A percentile compares a stretch with the other conserved stretches of the same genome.
Conservation (phyloP, 2,797 vertebrate genomes). For the Muscicapa striata region DNA sequence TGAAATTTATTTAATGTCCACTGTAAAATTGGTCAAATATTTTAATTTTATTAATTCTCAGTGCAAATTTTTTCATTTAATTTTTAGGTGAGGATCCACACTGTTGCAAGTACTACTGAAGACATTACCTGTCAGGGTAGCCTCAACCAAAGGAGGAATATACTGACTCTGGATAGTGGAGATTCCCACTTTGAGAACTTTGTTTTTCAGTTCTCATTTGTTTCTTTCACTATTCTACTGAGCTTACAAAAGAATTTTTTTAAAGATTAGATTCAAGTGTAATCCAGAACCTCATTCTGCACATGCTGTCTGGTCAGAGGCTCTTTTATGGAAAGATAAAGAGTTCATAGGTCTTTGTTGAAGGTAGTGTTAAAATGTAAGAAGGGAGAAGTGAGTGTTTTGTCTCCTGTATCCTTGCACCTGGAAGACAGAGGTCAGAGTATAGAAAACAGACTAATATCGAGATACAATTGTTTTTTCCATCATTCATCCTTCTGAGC, state of each 20-base stretch:
- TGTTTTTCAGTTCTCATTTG: not conserved
- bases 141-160: not conserved
- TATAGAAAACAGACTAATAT: not conserved
- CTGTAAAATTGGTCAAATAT: not conserved
- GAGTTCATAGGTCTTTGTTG: not conserved
- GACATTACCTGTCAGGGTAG: not conserved
- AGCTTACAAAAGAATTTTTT: not conserved
- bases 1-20: not conserved
- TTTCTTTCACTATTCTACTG: not conserved
- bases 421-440: not conserved
- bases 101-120: not conserved
- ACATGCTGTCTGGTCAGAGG: not conserved
- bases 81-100: not conserved
- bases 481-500: not conserved
- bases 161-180: not conserved
- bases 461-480: not conserved
- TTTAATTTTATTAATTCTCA: not conserved
- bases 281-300: not conserved
- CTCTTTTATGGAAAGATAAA: not conserved
- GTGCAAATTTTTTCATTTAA: not conserved
- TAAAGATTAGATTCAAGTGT: not conserved
- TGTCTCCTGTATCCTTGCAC: not conserved
- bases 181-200: not conserved
- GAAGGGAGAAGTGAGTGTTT: not conserved
- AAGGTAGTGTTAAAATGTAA: not conserved